These are phyloP conservation scores for Neomorphus geoffroyi DNA, from an alignment of 2,797 vertebrate species.

Conservation along the genomic window DNA sequence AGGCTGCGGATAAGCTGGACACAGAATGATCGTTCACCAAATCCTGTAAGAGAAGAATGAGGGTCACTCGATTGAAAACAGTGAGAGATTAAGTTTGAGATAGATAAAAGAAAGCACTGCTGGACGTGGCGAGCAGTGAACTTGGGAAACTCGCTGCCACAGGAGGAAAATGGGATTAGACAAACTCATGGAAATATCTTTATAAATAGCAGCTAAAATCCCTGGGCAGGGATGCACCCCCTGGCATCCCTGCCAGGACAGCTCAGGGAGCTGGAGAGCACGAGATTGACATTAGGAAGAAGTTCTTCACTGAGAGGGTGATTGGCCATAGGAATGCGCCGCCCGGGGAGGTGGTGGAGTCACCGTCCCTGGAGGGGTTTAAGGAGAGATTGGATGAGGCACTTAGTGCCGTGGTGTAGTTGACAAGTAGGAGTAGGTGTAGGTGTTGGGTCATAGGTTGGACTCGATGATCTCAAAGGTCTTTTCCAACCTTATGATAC, in stretches of 20 bases:
- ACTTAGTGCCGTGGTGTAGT: too few relatives aligned
- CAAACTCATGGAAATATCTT: not conserved
- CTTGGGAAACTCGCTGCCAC: not conserved
- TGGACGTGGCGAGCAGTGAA: not conserved
- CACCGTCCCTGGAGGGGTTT: too few relatives aligned
- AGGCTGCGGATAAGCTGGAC: not conserved
- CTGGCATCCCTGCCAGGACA: not conserved
- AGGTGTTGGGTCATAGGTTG: too few relatives aligned
- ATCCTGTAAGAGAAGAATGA: not conserved
- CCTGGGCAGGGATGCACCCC: not conserved
- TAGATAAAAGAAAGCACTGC: constrained; percentile 19
- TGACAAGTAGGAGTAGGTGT: too few relatives aligned
- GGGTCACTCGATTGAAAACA: not conserved
- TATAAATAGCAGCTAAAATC: not conserved
- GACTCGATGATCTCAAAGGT: too few relatives aligned
- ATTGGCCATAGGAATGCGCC: too few relatives aligned
- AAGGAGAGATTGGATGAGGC: too few relatives aligned
- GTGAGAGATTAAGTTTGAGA: not conserved
- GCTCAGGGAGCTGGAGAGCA: not conserved
- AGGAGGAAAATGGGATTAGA: not conserved
- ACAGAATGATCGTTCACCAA: fast-evolving
- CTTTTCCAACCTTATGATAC: too few relatives aligned
- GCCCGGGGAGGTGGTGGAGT: too few relatives aligned
- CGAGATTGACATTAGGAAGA: too few relatives aligned
- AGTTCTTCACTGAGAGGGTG: too few relatives aligned